Conservation (phyloP, 1,140 invertebrate species). For the Wasmannia auropunctata region DNA sequence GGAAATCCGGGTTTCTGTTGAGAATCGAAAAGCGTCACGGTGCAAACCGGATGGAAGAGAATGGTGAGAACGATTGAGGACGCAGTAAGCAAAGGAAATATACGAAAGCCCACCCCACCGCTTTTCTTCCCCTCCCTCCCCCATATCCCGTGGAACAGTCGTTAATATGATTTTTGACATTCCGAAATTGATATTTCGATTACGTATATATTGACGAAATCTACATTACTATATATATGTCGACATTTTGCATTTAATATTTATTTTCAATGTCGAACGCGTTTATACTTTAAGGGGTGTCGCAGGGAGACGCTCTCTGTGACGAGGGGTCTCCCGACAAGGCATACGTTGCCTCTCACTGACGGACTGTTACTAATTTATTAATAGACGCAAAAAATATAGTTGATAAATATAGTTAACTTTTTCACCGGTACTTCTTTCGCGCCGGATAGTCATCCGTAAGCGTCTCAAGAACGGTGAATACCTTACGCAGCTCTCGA, state of each 20-base stretch:
- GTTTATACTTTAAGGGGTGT: background rate
- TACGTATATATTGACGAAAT: background rate
- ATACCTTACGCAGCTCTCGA: background rate
- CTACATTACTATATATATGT: no score
- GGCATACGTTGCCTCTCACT: background rate
- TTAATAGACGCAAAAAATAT: background rate
- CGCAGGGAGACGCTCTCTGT: background rate
- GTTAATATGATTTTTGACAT: background rate
- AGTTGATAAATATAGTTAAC: background rate
- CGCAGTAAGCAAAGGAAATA: background rate
- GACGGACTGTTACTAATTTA: conserved; percentile 6
- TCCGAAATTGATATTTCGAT: background rate
- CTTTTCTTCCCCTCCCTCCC: no score
- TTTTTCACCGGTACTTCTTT: background rate
- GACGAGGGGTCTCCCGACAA: background rate
- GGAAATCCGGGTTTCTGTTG: background rate
- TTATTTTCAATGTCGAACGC: background rate
- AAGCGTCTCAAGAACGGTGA: background rate
- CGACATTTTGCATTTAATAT: conserved; percentile 24
- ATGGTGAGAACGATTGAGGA: background rate
- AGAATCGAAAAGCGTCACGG: background rate
- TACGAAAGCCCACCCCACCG: background rate
- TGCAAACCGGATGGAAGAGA: background rate
- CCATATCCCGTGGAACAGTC: background rate
- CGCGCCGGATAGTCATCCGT: background rate